A percentile compares a stretch with the other conserved stretches of the same genome.
Evolutionary conservation across 2,797 vertebrate genomes (phyloP).

Genomic region (Menidia menidia): DNA sequence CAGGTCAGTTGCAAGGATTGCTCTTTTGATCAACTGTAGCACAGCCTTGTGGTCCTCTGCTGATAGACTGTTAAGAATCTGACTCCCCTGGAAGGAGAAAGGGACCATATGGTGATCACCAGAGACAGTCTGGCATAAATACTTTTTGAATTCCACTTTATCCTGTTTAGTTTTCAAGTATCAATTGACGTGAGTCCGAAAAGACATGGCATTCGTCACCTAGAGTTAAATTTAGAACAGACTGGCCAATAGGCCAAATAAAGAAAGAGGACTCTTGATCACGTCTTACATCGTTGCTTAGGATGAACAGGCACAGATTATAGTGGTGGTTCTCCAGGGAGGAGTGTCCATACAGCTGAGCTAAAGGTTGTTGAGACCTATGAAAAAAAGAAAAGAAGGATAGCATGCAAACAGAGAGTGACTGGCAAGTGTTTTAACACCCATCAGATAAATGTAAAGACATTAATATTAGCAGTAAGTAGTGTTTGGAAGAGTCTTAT

Average conservation of each 20-base stretch:
- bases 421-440: neutral
- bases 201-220: no score
- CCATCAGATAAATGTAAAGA: no score
- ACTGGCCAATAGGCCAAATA: neutral
- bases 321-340: conserved; percentile 76
- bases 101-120: neutral
- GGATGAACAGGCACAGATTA: conserved; percentile 73
- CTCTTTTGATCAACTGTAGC: conserved; percentile 68
- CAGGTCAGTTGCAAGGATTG: conserved; percentile 71
- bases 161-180: neutral
- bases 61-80: conserved; percentile 68
- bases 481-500: neutral
- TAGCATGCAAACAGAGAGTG: neutral
- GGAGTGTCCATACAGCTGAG: conserved; percentile 73
- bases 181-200: no score
- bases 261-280: neutral
- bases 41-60: conserved; percentile 54
- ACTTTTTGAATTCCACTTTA: neutral
- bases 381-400: conserved; percentile 5
- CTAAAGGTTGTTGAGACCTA: conserved; percentile 72
- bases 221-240: no score
- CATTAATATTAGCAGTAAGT: neutral
- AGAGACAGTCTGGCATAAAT: neutral
- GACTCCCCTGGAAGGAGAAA: conserved; percentile 57
- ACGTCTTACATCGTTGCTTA: conserved; percentile 68